Evolutionary conservation across 1,140 invertebrate genomes (phyloP), one percentile per base, ranked within the genome.

Genomic region (Bombus impatiens): DNA sequence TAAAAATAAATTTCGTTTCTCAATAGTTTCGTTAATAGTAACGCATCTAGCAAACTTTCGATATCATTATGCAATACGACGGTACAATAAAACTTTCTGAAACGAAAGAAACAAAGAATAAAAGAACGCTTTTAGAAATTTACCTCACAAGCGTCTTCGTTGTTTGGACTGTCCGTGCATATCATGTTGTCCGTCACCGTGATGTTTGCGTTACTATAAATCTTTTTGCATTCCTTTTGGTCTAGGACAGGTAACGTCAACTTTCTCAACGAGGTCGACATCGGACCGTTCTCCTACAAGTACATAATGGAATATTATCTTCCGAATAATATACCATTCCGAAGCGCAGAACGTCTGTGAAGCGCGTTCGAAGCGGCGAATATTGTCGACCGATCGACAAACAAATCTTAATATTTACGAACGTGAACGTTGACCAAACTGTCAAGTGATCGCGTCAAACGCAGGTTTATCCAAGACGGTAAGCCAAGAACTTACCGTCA

Each of bases 401-500:
- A 82, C 87, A 65, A 92, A 88, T 40, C 85, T 88, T 74, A 89
- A 90, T 18, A 47, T 47, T 6, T 47, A 1, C 15, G 47, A 75
- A 83, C 68, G 76, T 86, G 67, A 76, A 35, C 40, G 59, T 82
- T 77, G 42, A 83, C 59, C 53, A 70, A 79, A 67, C 62, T 81
- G 67, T 68, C 67, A 53, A 83, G 86, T 4, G 57, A 68, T n/a
- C 57, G 18, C 86, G 89, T 67, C 65, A 65, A 89, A 84, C 68
- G 59, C 57, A 9, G 28, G 42, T 84, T 72, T 72, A 80, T 32
- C 32, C 28, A 3, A 57, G 2, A 65, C 12, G 28, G 25, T n/a
- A 4, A 35, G 15, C 37, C 37, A 65, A 79, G n/a, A 57, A 95
- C 95, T 93, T 92, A 96, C 96, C 80, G 88, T 87, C 42, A 87